Base-by-base conservation (phyloP, 2,888 invertebrate genomes). In the Cryptocephalus primarius region DNA sequence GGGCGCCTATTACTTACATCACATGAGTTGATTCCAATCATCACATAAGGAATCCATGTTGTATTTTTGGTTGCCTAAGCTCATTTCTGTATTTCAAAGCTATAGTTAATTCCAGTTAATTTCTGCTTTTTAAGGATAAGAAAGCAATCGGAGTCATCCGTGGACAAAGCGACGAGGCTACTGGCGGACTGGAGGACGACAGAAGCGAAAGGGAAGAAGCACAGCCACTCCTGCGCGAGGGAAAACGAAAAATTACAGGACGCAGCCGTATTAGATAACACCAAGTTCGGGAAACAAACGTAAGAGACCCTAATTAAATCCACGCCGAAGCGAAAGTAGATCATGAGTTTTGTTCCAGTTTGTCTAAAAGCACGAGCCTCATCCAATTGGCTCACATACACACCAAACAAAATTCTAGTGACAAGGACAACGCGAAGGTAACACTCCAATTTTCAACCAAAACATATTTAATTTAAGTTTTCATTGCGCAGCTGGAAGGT, bases 171-270 rank as follows among this genome's bases (percentile, higher is more conserved):
- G 3, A 79, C 85, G 1, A 83, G 88, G 58, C 76, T 82, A 32
- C 75, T 94, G 44, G 77, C 82, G 33, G 94, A 95, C 58, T 90
- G 88, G 85, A 76, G 94, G 45, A 76, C 82, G 11, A 85, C 86
- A 31, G 92, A 95, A 67, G 80, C 83, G 1, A 94, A 92, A 71
- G 83, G 86, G 44, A 94, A 94, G 71, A 91, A 92, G 65, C 80
- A 85, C 50, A 89, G 91, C 50, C 93, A 91, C 66, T 72, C 83
- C 1, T 85, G 86, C 52, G 88, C 92, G 1, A 78, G 92, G 47
- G 93, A 94, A 60, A 90, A 92, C 65, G 94, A 95, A 70, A 88
- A 92, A 65, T 72, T 91, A 38, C 91, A 93, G 67, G 93, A 93
- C 62, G 82, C 83, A 38, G 82, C 82, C 38, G 73, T 79, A 66